Percentiles rank a stretch among this genome's conserved stretches.
Evolutionary conservation across 2,113 vertebrate genomes (phyloP).

Genomic region (Engystomops pustulosus): DNA sequence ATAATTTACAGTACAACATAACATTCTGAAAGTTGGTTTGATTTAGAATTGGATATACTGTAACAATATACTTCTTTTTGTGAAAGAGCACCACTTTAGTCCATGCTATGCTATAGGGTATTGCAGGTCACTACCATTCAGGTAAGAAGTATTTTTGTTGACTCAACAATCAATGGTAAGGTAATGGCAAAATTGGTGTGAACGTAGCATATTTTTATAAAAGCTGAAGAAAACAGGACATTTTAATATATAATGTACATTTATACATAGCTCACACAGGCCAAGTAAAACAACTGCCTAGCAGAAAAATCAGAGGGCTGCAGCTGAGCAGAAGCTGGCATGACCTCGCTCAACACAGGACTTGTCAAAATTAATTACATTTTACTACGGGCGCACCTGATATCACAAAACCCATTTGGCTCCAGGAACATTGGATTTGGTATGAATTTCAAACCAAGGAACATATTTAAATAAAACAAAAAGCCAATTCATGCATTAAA

Average conservation of each 20-base stretch:
- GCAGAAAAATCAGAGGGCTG: not conserved
- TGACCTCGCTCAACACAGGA: conserved; percentile 17
- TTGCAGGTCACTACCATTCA: not conserved
- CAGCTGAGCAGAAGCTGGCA: conserved; percentile 17
- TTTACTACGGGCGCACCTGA: conserved; percentile 41
- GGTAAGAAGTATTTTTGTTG: too few relatives aligned
- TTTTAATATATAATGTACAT: too few relatives aligned
- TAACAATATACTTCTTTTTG: too few relatives aligned
- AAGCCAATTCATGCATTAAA: conserved; percentile 39
- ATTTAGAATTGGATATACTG: too few relatives aligned
- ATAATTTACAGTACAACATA: too few relatives aligned
- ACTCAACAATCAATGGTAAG: too few relatives aligned
- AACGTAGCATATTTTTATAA: too few relatives aligned
- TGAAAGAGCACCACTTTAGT: not conserved
- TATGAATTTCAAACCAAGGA: conserved; percentile 36
- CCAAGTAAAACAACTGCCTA: conserved; percentile 31
- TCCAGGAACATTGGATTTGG: conserved; percentile 24
- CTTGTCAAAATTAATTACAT: conserved; percentile 49
- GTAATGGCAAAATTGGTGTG: too few relatives aligned
- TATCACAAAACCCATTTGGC: conserved; percentile 46
- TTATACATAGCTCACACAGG: not conserved
- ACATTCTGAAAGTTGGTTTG: too few relatives aligned
- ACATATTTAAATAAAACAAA: conserved; percentile 51
- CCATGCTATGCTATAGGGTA: not conserved
- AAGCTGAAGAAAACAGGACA: too few relatives aligned